Percentiles rank a stretch among this genome's conserved stretches.
These are phyloP conservation scores for Drosophila orosa DNA, from an alignment of 1,140 invertebrate genomes.

Conservation along the genomic window DNA sequence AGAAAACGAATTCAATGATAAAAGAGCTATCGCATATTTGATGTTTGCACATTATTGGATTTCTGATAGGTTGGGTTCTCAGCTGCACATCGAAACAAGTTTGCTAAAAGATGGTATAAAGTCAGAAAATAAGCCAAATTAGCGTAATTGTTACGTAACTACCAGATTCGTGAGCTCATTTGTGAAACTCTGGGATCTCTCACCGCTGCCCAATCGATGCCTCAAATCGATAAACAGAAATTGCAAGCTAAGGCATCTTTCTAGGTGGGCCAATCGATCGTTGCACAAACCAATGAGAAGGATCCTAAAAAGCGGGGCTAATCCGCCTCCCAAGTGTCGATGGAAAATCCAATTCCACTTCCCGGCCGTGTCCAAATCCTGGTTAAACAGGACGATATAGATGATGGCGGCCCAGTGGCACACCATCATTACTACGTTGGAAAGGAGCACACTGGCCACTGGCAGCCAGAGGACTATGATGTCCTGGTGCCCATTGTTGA, in stretches of 20 bases:
- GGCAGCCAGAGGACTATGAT: slow-evolving; percentile 23
- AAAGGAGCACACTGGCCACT: slow-evolving; percentile 9
- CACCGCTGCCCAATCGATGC: too few relatives aligned
- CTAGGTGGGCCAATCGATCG: slow-evolving; percentile 9
- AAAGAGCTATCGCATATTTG: not conserved
- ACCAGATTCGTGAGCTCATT: not conserved
- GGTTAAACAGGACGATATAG: not conserved
- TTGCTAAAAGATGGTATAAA: not conserved
- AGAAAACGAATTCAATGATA: not conserved
- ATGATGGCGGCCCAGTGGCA: slow-evolving; percentile 5
- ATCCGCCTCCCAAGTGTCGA: not conserved
- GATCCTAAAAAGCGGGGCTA: slow-evolving; percentile 12
- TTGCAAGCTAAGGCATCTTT: not conserved
- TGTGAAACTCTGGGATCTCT: not conserved
- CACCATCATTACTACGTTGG: not conserved
- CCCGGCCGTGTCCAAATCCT: not conserved
- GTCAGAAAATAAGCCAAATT: not conserved
- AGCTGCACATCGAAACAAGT: not conserved
- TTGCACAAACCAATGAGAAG: slow-evolving; percentile 18
- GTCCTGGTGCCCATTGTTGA: slow-evolving; percentile 6
- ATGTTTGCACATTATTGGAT: not conserved
- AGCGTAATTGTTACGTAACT: not conserved
- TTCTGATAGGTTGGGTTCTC: not conserved
- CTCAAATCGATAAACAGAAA: slow-evolving; percentile 8
- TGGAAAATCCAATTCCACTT: slow-evolving; percentile 1